Base-by-base conservation (phyloP, 1,140 invertebrate genomes). In the Drosophila insularis region DNA sequence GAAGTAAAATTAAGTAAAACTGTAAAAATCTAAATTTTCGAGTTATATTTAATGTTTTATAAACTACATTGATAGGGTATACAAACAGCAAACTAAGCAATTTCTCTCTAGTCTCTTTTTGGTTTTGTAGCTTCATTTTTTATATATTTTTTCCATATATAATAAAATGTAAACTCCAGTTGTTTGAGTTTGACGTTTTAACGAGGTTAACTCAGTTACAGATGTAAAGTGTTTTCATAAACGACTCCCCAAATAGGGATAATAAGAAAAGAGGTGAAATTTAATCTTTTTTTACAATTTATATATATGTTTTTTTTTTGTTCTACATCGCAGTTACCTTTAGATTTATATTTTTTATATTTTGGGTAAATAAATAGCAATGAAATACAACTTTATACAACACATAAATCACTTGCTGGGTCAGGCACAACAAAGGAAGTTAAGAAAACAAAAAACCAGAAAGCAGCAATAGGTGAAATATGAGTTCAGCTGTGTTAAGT, bases 321-420 rank as follows among this genome's bases (percentile, higher is more conserved):
- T 37, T 60, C 40, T 61, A 55, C 56, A 68, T 46, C 74, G 43
- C 72, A 66, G 59, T 69, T 75, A 75, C 64, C 56, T 63, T 39
- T 68, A 46, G 73, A 75, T 75, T 75, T 75, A 74, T 68, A 71
- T 50, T 46, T 32, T 50, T 50, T 50, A 50, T 50, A 50, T 50
- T 21, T 50, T 50, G 17, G 17, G 43, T 50, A 50, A 50, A 62
- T 21, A 55, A 53, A 54, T 56, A 35, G 64, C 71, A 69, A 76
- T 76, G 68, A 69, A 75, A 46, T 59, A 75, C 58, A 74, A 69
- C 64, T 74, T 74, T 58, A 76, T 76, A 63, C 73, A 76, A 35
- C 53, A 69, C 73, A 74, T 76, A 76, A 76, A 76, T 76, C 72
- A 69, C 73, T 32, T 73, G 55, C 65, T n/a, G 53, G 58, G 59